These are phyloP conservation scores for Melanerpes aurifrons DNA, from an alignment of 2,113 vertebrate species.

Conservation along the genomic window DNA sequence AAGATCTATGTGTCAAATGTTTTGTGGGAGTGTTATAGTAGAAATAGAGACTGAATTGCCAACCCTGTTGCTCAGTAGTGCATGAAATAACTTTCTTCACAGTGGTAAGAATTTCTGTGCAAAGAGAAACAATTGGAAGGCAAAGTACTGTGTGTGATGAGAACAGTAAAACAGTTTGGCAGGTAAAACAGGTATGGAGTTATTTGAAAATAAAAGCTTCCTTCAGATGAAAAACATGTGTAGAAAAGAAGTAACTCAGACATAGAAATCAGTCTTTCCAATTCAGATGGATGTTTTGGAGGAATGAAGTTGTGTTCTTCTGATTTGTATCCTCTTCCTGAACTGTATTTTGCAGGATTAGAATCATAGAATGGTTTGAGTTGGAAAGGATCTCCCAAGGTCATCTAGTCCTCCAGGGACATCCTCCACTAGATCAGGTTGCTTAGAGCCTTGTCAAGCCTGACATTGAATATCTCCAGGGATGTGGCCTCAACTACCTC, in stretches of 20 bases:
- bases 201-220: not conserved
- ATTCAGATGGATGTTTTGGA: not conserved
- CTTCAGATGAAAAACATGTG: not conserved
- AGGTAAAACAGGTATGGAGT: not conserved
- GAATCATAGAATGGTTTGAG: too few relatives aligned
- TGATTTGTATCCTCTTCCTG: not conserved
- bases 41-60: not conserved
- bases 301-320: not conserved
- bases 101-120: not conserved
- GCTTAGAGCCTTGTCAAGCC: too few relatives aligned
- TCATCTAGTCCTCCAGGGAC: too few relatives aligned
- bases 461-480: too few relatives aligned
- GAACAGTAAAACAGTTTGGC: not conserved
- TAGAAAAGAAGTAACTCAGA: not conserved
- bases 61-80: not conserved
- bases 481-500: too few relatives aligned
- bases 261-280: not conserved
- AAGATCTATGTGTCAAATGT: not conserved
- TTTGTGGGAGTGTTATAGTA: not conserved
- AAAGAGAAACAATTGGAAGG: not conserved
- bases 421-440: too few relatives aligned
- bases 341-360: not conserved
- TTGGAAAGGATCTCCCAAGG: too few relatives aligned
- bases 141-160: not conserved
- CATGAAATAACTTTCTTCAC: not conserved